Evolutionary conservation across 1,140 invertebrate genomes (phyloP), one percentile per base, ranked within the genome.

Genomic region (Lepidurus apus): DNA sequence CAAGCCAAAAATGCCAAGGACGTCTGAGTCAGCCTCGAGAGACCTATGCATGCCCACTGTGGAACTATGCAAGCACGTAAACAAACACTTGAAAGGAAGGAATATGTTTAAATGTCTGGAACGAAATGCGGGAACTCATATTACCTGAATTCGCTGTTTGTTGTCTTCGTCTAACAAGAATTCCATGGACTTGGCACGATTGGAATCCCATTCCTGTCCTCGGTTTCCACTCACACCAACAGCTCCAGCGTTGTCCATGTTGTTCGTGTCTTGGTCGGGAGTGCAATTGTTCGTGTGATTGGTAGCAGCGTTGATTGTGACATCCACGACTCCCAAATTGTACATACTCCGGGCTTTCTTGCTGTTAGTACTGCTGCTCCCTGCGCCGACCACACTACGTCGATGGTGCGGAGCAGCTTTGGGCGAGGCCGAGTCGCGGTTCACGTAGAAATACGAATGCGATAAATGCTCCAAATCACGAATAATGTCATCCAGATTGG

Each of bases 91-190:
- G 4, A 34, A 34, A 26, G n/a, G 26, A 26, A 34, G 34, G 3
- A 3, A 34, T 4, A 2, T 34, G 2, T 34, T 34, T 3, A 34
- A 34, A 2, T 34, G 21, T 7, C 21, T 65, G 53, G 21, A 65
- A 7, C 17, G 53, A 65, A 65, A 21, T 4, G 17, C 8, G 26
- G 42, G 53, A 43, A 78, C 73, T 42, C 17, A 8, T 86, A 88
- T 89, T 83, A 92, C 91, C 91, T 92, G 89, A 80, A 90, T 88
- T 81, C 90, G 89, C 82, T 89, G 90, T 83, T 93, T 89, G 86
- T 94, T 95, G 83, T 94, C 92, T 86, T 94, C 95, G 86, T 95
- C 93, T 83, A 96, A 89, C 82, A 96, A 90, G 87, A 95, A 95
- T 89, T 96, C 94, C 93, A 96, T 95, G 86, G 92, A 94, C 87